Percentiles rank a stretch among this genome's conserved stretches.
These are phyloP conservation scores for Paratilapia polleni DNA, from an alignment of 2,113 vertebrate genomes.

Conservation along the genomic window DNA sequence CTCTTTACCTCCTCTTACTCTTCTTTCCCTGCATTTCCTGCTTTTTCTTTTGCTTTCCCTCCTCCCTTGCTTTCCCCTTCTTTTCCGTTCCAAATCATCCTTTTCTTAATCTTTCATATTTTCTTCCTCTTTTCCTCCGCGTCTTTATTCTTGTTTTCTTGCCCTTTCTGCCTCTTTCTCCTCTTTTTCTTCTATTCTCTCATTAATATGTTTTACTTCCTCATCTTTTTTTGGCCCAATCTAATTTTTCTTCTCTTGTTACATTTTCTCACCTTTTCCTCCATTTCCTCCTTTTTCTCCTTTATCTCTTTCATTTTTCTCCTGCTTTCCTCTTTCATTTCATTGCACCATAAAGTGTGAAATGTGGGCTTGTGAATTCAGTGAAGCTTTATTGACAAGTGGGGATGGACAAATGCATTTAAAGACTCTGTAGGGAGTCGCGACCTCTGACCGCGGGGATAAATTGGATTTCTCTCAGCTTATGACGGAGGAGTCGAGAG, in stretches of 20 bases:
- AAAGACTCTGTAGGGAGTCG: conserved; percentile 28
- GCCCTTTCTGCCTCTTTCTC: not conserved
- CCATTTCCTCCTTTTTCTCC: not conserved
- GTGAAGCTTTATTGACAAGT: conserved; percentile 40
- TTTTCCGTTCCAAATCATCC: not conserved
- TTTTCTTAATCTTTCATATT: not conserved
- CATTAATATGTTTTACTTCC: not conserved
- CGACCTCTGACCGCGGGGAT: conserved; percentile 12
- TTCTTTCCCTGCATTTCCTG: not conserved
- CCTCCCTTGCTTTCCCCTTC: not conserved
- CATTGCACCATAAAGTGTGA: not conserved
- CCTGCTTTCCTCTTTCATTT: not conserved
- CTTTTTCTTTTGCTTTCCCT: not conserved
- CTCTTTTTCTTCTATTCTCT: not conserved
- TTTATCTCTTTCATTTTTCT: not conserved
- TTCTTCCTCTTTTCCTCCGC: not conserved
- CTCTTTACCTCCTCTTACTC: too few species aligned
- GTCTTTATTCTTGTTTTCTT: not conserved
- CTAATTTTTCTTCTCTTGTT: not conserved
- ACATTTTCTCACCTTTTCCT: not conserved
- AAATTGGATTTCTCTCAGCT: conserved; percentile 46
- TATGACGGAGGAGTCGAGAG: not conserved
- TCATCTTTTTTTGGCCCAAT: not conserved
- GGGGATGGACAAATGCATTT: conserved; percentile 36
- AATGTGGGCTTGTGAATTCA: conserved; percentile 14